Evolutionary conservation across 2,888 invertebrate genomes (phyloP), one percentile per base, ranked within the genome.

Genomic region (Cosmia trapezina): DNA sequence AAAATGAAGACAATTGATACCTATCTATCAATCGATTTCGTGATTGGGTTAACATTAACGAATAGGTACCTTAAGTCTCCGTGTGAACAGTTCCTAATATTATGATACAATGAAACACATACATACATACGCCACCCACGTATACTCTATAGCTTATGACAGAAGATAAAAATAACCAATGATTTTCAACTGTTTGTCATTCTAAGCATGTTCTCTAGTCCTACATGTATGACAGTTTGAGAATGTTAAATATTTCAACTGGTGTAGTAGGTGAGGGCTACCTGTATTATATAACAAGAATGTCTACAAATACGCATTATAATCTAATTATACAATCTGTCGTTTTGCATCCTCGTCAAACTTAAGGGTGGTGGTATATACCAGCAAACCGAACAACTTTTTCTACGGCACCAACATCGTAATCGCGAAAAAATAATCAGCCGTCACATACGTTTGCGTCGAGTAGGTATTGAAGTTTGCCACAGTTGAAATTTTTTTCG

Each of bases 121-220:
- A 60, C 54, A 79, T 79, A 78, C 47, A 74, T 60, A 85, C 37
- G 63, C 83, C 76, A 80, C 81, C 76, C 85, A 86, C 83, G 83
- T 79, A 69, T 64, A 37, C 37, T 60, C 41, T 57, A 53, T 43
- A 43, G 53, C 68, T 60, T 80, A 76, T 79, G 69, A 70, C 17
- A 61, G 64, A 68, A 71, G 68, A 64, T 75, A 78, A 79, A 82
- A 81, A 83, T 83, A 82, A 68, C 74, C 73, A 76, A 76, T 78
- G 66, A 66, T 80, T 73, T 82, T 73, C 54, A 43, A 71, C 33
- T 76, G 45, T 80, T 86, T 84, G 69, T 78, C 62, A 86, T 86
- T 80, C 84, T 65, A n/a, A 57, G 41, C 81, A 63, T 70, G 82
- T 63, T 64, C 43, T 14, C 12, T 33, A 64, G 64, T 70, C 78